Evolutionary conservation across 2,888 invertebrate species (phyloP).

Genomic region (Physocephala rufipes): DNA sequence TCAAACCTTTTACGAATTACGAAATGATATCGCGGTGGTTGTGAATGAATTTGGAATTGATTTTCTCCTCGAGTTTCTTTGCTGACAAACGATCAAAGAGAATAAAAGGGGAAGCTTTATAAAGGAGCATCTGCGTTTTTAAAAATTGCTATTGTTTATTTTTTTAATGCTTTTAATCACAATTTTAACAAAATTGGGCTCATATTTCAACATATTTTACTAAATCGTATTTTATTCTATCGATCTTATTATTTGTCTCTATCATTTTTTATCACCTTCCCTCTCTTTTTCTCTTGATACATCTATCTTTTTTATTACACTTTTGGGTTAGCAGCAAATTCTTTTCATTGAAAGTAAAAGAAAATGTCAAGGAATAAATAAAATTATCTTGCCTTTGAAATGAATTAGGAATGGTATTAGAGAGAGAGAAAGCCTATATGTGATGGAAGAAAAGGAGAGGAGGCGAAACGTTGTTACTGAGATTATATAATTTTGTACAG

Average conservation of each 20-base stretch:
- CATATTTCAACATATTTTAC: too few relatives aligned
- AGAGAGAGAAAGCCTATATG: not conserved
- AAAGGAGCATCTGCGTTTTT: too few relatives aligned
- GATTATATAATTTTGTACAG: too few relatives aligned
- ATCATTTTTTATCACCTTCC: not conserved
- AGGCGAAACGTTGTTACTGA: not conserved
- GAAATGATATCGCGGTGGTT: not conserved
- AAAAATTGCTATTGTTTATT: too few relatives aligned
- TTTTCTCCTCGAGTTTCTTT: not conserved
- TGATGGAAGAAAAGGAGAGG: not conserved
- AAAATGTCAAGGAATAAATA: not conserved
- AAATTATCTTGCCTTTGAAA: not conserved
- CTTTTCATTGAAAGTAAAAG: not conserved
- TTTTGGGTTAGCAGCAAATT: not conserved
- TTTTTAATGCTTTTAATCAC: too few relatives aligned
- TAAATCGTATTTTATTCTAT: too few relatives aligned
- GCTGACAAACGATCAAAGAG: not conserved
- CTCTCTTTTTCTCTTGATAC: not conserved
- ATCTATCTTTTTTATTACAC: too few relatives aligned
- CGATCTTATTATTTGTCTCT: too few relatives aligned
- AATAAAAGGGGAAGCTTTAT: too few relatives aligned
- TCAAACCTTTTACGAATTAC: not conserved
- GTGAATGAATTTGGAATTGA: not conserved
- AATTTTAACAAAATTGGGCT: too few relatives aligned
- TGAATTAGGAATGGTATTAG: not conserved